Evolutionary conservation across 2,797 vertebrate species (phyloP), one percentile per base, ranked within the genome.

Genomic region (Clamator glandarius): DNA sequence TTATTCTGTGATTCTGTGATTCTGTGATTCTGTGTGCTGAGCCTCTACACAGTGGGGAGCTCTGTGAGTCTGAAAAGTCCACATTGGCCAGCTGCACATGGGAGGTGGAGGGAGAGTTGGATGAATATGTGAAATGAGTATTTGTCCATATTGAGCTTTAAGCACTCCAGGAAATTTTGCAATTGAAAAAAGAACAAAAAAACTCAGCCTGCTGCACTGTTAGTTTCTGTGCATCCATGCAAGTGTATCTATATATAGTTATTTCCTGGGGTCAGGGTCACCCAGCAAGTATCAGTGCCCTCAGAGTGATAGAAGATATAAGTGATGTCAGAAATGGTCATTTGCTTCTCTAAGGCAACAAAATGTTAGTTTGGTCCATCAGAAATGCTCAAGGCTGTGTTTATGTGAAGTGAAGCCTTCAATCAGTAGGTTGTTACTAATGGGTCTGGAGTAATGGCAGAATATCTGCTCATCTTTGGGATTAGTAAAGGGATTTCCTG

Each of bases 21-120:
- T n/a, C n/a, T n/a, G n/a, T n/a, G n/a, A n/a, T n/a, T n/a, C n/a
- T n/a, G n/a, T n/a, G n/a, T 1, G 4, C n/a, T 57, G 29, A 13
- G 9, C 59, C 44, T 84, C 46, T 59, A 51, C 36, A 46, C 41
- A 51, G 21, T 0, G 1, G 24, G 36, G 24, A 84, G 7, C 74
- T 75, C 67, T 35, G 12, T 35, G 55, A 75, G 18, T 54, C 69
- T 84, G 69, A 80, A 35, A 68, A 69, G 26, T 41, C 35, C 2
- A 0, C 0, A 1, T 16, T 24, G 59, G 12, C 75, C 64, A 87
- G 74, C 59, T 84, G n/a, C 33, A 6, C 28, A 35, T 1, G 7
- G 55, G 36, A 93, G 24, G 59, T 21, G 29, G 41, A 51, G 31
- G 26, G 46, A 44, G 41, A 28, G 72, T 58, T 63, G 52, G 42